Evolutionary conservation across 2,113 vertebrate genomes (phyloP), one percentile per base, ranked within the genome.

Genomic region (Brachionichthys hirsutus): DNA sequence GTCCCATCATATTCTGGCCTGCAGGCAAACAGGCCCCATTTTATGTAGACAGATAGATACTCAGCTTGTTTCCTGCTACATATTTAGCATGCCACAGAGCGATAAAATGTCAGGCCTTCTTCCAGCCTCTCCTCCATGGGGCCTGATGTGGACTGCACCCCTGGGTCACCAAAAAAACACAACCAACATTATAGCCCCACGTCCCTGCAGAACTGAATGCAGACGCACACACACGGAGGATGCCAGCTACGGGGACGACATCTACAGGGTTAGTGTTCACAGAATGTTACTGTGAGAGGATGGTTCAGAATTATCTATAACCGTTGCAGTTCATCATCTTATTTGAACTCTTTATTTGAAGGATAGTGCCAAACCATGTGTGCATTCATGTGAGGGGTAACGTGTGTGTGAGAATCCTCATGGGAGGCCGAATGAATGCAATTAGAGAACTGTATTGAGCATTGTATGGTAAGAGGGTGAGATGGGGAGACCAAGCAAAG

Each of bases 81-180:
- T 92, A 69, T 81, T 87, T 74, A 64, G 67, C 83, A 90, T 91
- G 62, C 90, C 87, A 81, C 62, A 55, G 70, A 53, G 53, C 61
- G 40, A 62, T 52, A 52, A 67, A 72, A 84, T 85, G 90, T 89
- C 89, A 89, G 59, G 51, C 60, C 45, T 48, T 69, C 62, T 56
- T 55, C 69, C 34, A 56, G 52, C 40, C 43, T 60, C 68, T 60
- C 54, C 54, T 55, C 50, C 43, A 48, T 50, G 7, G 53, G 64
- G 71, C 50, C 71, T 48, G 46, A 49, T 62, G 47, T 63, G 61
- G 53, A 79, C 62, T 55, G 61, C 60, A 75, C 75, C 67, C 58
- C 43, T 7, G 58, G 72, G 80, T 81, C 74, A 73, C 70, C 59
- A 67, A 70, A 72, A n/a, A 73, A 51, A 57, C 71, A 87, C 71